Conservation (phyloP, 1,140 invertebrate species). For the Drusus annulatus region DNA sequence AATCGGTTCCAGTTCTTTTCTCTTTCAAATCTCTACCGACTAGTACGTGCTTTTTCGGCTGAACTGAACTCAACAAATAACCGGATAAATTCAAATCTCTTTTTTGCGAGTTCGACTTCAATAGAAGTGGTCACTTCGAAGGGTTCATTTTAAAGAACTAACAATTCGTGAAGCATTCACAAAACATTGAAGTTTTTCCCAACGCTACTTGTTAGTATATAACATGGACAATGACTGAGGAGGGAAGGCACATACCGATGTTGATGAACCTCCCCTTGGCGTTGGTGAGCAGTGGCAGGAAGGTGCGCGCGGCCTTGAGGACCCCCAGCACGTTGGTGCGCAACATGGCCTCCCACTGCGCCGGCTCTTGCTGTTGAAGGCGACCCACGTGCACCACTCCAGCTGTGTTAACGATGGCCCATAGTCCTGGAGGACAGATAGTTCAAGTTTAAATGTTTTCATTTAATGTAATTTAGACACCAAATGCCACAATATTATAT, state of each 20-base stretch:
- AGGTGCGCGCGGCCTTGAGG: constrained; percentile 81
- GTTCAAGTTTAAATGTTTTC: background rate
- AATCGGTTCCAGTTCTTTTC: no score
- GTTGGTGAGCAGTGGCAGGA: constrained; percentile 76
- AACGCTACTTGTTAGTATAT: no score
- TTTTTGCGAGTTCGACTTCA: no score
- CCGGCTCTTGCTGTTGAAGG: constrained; percentile 80
- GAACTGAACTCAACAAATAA: no score
- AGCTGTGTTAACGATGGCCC: constrained; percentile 87
- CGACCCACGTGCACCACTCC: constrained; percentile 79
- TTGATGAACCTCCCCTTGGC: constrained; percentile 76
- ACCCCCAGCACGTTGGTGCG: constrained; percentile 84
- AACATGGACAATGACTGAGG: constrained; percentile 20
- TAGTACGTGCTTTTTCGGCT: no score
- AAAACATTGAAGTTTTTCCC: no score
- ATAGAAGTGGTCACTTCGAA: no score
- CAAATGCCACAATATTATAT: background rate
- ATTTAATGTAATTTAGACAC: background rate
- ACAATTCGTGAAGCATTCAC: no score
- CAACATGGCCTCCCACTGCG: constrained; percentile 84
- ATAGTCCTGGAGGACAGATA: constrained; percentile 74
- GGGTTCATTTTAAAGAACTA: no score
- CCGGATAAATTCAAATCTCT: no score
- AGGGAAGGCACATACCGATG: constrained; percentile 65
- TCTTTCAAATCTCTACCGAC: no score